Base-by-base conservation (phyloP, 2,113 vertebrate species). In the Calonectris borealis region DNA sequence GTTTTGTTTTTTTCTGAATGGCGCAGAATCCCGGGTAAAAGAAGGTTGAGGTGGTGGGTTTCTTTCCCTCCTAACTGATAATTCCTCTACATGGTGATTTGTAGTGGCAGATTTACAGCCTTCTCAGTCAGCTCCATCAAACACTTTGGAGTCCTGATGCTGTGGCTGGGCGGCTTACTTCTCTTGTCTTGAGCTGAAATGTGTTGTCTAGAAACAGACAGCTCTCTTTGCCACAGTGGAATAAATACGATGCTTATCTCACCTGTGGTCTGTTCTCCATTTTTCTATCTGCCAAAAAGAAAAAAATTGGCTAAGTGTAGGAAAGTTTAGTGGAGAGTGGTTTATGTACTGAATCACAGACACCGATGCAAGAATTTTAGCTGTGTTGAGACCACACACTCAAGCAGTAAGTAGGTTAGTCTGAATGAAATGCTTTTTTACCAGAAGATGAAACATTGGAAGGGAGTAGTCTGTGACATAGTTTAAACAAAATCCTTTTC, bases 201-300 rank as follows among this genome's bases (percentile, higher is more conserved):
- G 46, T 70, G 49, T 68, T 88, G 42, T 90, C 71, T 90, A 90
- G 70, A 71, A 92, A 70, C 66, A 91, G 68, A 93, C 60, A 95
- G 32, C 29, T 93, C 75, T 83, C 54, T 89, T 82, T 70, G 68
- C 75, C 46, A 62, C n/a, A 13, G 36, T 21, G 18, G 42, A 80
- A 90, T 70, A 86, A 95, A 90, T 75, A 82, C 0, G 0, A 73
- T 0, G 0, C 16, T 73, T 92, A 81, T 62, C 46, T 92, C 76
- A 86, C 64, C 69, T 92, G 27, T 73, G 90, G 51, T 68, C 55
- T 72, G 13, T 70, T 70, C 62, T 62, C 29, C 16, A 51, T 88
- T 86, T 38, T 83, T 90, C n/a, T 61, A n/a, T 26, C 16, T 58
- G 46, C 19, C n/a, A 62, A 64, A 92, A 72, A 32, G 3, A 73